Conservation (phyloP, 2,888 invertebrate species). For the Fragum fragum region DNA sequence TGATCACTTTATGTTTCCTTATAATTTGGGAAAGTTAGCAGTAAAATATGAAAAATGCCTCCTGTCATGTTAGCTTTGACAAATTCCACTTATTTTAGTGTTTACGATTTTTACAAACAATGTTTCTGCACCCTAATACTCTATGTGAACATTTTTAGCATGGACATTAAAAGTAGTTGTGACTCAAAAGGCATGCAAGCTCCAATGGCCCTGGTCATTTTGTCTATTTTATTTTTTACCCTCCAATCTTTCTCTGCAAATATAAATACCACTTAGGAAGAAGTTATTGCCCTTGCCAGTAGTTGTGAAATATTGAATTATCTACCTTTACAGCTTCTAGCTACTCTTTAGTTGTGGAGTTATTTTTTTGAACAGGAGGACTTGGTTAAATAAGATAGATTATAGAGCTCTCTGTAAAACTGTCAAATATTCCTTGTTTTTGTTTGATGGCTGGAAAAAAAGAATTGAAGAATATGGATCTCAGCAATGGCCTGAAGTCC, state of each 20-base stretch:
- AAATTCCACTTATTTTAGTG: conserved; percentile 26
- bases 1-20: too few relatives aligned
- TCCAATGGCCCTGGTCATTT: conserved; percentile 14
- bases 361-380: conserved; percentile 26
- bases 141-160: conserved; percentile 35
- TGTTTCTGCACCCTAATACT: conserved; percentile 29
- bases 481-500: too few relatives aligned
- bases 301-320: conserved; percentile 21
- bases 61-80: neutral
- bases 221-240: neutral
- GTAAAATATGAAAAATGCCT: too few relatives aligned
- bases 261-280: conserved; percentile 10
- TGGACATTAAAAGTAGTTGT: conserved; percentile 26
- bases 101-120: conserved; percentile 14
- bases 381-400: conserved; percentile 4
- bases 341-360: conserved; percentile 42
- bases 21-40: too few relatives aligned
- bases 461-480: too few relatives aligned
- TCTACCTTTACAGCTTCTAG: conserved; percentile 26
- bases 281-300: conserved; percentile 33
- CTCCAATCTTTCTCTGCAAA: conserved; percentile 8
- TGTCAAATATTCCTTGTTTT: too few relatives aligned
- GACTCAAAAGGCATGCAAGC: conserved; percentile 19
- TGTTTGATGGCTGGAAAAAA: too few relatives aligned
- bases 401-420: neutral